Conservation (phyloP, 2,888 invertebrate species). For the Plagiodera versicolora region DNA sequence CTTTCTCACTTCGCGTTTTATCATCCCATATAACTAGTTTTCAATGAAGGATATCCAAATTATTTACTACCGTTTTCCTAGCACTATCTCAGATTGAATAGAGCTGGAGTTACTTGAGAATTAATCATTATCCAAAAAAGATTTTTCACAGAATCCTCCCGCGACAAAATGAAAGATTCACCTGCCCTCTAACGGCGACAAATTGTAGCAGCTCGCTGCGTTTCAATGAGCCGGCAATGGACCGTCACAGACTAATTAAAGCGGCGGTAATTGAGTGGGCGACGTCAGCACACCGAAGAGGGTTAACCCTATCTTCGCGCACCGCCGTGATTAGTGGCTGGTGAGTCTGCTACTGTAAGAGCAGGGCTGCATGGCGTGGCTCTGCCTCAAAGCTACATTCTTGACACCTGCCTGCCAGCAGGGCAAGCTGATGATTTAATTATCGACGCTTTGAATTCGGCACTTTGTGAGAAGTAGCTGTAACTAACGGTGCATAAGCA, state of each 20-base stretch:
- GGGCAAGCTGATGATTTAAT: slow-evolving; percentile 25
- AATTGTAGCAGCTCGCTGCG: slow-evolving; percentile 39
- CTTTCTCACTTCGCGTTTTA: no score
- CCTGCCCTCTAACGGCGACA: slow-evolving; percentile 51
- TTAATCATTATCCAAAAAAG: no score
- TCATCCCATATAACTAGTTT: no score
- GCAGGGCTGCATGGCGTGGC: slow-evolving; percentile 1
- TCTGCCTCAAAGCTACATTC: slow-evolving; percentile 8
- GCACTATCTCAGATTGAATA: no score
- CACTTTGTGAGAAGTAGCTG: no score
- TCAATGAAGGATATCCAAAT: no score
- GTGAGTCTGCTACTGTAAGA: slow-evolving; percentile 2
- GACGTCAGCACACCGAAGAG: slow-evolving; percentile 49
- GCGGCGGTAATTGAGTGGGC: slow-evolving; percentile 55
- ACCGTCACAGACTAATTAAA: slow-evolving; percentile 55
- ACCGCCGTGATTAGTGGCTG: slow-evolving; percentile 49
- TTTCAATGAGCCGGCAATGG: slow-evolving; percentile 55
- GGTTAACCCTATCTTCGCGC: slow-evolving; percentile 49
- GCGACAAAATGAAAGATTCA: slow-evolving; percentile 50
- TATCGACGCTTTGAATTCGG: slow-evolving; percentile 5
- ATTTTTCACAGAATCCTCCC: no score
- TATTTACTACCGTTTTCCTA: no score
- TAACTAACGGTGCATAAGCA: no score
- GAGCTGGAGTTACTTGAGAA: no score
- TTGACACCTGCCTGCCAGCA: slow-evolving; percentile 24